Base-by-base conservation (phyloP, 2,888 invertebrate genomes). In the Cartodere bifasciata region DNA sequence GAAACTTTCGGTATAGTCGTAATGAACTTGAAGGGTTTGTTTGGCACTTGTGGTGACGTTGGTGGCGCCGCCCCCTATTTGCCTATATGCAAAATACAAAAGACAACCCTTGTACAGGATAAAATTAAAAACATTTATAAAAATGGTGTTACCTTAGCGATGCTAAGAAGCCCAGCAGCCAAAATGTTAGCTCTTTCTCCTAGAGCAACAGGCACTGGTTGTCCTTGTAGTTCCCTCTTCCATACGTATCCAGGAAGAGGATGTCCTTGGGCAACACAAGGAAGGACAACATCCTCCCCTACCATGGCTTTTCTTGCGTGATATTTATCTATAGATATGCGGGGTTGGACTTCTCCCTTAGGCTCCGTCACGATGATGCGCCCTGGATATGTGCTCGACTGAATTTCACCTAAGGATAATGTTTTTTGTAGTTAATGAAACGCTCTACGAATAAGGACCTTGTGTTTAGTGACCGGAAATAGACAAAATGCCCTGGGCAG, bases 251-350 rank as follows among this genome's bases (percentile, higher is more conserved):
- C 74, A 34, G 84, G 83, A 36, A 82, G 76, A 3, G 83, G 83
- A 68, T 79, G 77, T 40, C 81, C 83, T 59, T 83, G 82, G 31
- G 83, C 82, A 16, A 77, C 78, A 58, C 83, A 84, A 25, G 83
- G 78, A 44, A 84, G 58, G 43, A 75, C 75, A 45, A 80, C 75
- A 54, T 79, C 78, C 37, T 75, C 78, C 20, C 83, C 82, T 37
- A 72, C 67, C 40, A 70, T 72, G 36, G 74, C 74, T 45, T 75
- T 70, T 35, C 75, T 67, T 43, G 70, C 67, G 47, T 72, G 68
- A 52, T 78, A 77, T 47, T 78, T 72, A 56, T 80, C 80, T 28
- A 76, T 72, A 25, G 73, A 75, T 44, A 80, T 69, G 34, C 81
- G 68, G 23, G 83, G 82, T 47, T 79, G 72, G 40, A 79, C 79